A percentile compares a stretch with the other conserved stretches of the same genome.
Conservation (phyloP, 1,140 invertebrate species). For the Sesamia nonagrioides region DNA sequence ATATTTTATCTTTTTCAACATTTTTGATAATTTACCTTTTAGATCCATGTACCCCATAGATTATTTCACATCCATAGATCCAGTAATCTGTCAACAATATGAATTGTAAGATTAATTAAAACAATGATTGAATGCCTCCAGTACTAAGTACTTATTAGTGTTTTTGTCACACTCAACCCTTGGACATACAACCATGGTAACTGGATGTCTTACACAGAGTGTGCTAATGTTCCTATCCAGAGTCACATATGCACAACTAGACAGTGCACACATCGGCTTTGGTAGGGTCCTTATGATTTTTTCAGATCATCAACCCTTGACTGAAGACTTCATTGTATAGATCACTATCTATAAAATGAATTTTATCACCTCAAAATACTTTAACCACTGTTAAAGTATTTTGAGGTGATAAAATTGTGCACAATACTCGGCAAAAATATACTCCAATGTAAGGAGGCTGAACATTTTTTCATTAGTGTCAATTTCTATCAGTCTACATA, state of each 20-base stretch:
- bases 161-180: constrained; percentile 80
- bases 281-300: constrained; percentile 69
- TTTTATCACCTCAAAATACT: too few species aligned
- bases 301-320: neutral
- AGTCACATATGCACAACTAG: constrained; percentile 76
- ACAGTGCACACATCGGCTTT: constrained; percentile 82
- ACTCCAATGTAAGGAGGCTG: too few species aligned
- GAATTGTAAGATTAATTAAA: neutral
- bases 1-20: too few species aligned
- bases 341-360: too few species aligned
- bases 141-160: neutral
- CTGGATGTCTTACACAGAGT: constrained; percentile 79
- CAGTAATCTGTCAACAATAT: neutral
- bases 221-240: constrained; percentile 83
- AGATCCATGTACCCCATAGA: neutral
- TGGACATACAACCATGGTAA: constrained; percentile 70
- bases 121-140: neutral
- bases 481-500: too few species aligned
- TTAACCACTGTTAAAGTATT: too few species aligned
- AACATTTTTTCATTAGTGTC: too few species aligned
- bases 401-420: too few species aligned
- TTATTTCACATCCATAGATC: neutral
- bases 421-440: too few species aligned
- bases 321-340: too few species aligned
- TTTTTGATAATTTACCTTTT: neutral